A percentile compares a stretch with the other conserved stretches of the same genome.
Evolutionary conservation across 2,113 vertebrate genomes (phyloP).

Genomic region (Serinus canaria): DNA sequence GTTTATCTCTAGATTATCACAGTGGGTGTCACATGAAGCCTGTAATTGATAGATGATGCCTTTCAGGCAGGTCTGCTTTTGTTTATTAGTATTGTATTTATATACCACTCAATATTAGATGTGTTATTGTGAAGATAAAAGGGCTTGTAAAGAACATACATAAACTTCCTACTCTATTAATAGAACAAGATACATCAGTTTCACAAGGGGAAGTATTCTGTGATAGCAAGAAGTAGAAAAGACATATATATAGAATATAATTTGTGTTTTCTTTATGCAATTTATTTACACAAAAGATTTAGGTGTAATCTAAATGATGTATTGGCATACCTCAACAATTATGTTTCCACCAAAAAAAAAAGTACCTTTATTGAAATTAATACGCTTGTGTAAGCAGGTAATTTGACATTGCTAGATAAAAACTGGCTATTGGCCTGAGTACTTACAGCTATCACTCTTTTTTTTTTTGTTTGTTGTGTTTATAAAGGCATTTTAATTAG

Average conservation of each 20-base stretch:
- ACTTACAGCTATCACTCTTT: background rate
- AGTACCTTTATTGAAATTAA: background rate
- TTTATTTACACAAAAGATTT: background rate
- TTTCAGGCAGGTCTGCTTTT: background rate
- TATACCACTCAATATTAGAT: background rate
- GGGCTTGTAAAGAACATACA: background rate
- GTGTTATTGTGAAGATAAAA: background rate
- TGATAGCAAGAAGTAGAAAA: background rate
- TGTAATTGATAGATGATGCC: background rate
- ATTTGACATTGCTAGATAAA: background rate
- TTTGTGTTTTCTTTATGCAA: fast-evolving
- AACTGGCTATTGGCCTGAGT: background rate
- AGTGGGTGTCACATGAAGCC: background rate
- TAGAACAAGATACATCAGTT: background rate
- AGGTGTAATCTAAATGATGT: background rate
- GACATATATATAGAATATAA: background rate
- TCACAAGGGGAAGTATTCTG: background rate
- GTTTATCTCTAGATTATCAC: background rate
- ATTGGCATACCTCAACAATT: background rate
- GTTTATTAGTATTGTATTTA: background rate
- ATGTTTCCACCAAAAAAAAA: background rate
- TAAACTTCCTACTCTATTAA: background rate
- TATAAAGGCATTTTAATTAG: background rate
- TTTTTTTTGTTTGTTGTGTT: background rate
- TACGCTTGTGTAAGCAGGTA: background rate